Conservation (phyloP, 1,140 invertebrate species). For the Alviniconcha marisindica region DNA sequence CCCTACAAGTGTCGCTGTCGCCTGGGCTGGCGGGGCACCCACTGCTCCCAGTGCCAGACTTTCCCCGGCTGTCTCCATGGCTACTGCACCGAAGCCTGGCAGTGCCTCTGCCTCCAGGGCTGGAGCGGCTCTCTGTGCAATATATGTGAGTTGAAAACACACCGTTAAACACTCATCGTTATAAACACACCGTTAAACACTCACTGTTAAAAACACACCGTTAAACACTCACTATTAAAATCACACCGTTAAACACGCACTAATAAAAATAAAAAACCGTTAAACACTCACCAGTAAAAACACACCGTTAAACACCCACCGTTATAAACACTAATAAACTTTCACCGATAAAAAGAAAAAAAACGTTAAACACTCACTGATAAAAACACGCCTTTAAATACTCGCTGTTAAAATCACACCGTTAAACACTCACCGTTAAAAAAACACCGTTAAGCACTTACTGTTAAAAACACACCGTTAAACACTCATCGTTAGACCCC, state of each 20-base stretch:
- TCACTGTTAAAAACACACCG: background rate
- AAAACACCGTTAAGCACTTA: no score
- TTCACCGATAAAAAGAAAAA: no score
- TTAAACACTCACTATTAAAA: background rate
- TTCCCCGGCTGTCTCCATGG: conserved; percentile 79
- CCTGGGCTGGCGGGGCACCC: conserved; percentile 77
- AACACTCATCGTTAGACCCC: no score
- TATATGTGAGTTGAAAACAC: conserved; percentile 70
- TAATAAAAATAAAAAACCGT: background rate
- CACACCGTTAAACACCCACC: no score
- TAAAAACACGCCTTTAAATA: no score
- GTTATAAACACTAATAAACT: no score
- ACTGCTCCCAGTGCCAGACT: conserved; percentile 77
- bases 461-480: no score
- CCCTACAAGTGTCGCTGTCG: conserved; percentile 93
- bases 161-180: background rate
- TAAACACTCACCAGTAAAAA: background rate
- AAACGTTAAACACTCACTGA: no score
- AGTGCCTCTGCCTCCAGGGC: conserved; percentile 78
- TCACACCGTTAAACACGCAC: background rate
- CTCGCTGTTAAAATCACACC: no score
- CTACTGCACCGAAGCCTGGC: conserved; percentile 76
- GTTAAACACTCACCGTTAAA: no score
- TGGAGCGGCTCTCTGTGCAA: conserved; percentile 81
- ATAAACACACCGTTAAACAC: background rate